Base-by-base conservation (phyloP, 1,140 invertebrate species). In the Ceratosolen fusciceps region DNA sequence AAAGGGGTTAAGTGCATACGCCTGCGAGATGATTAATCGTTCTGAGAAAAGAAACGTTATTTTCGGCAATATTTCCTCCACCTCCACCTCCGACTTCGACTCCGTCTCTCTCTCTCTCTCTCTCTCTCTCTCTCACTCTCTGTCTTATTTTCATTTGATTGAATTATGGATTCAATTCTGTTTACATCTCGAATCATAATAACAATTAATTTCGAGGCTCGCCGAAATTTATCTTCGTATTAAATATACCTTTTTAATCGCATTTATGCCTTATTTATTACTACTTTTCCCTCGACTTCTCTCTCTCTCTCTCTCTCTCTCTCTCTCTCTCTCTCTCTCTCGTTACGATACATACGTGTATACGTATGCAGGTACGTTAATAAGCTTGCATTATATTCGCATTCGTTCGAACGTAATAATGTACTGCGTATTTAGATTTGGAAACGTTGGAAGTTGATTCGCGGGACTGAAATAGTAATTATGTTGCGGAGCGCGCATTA, bases 1-100 rank as follows among this genome's bases (percentile, higher is more conserved):
- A n/a, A 56, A 14, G 43, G 43, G 39, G 60, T 34, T 54, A 76
- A 76, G 31, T 68, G 65, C 62, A 16, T 26, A 29, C 29, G n/a
- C 16, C 12, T 26, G 29, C 12, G 19, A n/a, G 19, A 75, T 75
- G 47, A 34, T 56, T 39, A 67, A 67, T 67, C 29, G 29, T 29
- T 21, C 12, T 47, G 2, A 47, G 29, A 65, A 62, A 65, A 65
- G 39, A 49, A 65, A 24, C 16, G 39, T 65, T 65, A 65, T 65
- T 65, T 65, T 65, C 19, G 31, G 31, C 60, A 62, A 12, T 31
- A 8, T n/a, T 37, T 21, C 60, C 19, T 37, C n/a, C 56, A 7
- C 29, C n/a, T 24, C 47, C n/a, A n/a, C n/a, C n/a, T n/a, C n/a
- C n/a, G n/a, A n/a, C n/a, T n/a, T n/a, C n/a, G n/a, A n/a, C n/a